Evolutionary conservation across 2,888 invertebrate species (phyloP), one percentile per base, ranked within the genome.

Genomic region (Cephus pulcher): DNA sequence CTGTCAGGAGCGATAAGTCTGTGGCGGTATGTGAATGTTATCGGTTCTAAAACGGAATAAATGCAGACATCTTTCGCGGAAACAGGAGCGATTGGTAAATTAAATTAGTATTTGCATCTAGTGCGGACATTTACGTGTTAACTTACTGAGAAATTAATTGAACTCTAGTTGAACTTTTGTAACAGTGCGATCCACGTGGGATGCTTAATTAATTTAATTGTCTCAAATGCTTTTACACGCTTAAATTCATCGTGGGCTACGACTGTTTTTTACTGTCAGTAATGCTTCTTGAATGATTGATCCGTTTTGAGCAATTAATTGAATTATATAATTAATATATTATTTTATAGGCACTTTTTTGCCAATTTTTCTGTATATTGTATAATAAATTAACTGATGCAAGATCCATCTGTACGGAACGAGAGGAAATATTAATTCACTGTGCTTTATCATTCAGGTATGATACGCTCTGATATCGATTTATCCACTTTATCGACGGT

Each of bases 121-220:
- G 56, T 2, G 9, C 56, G 23, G 56, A 23, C 56, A 1, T 56
- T 56, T 56, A 77, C 75, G n/a, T 32, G 37, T 34, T 32, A 69
- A 56, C 73, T 69, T 85, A 82, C 85, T 76, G 37, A 79, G 83
- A 85, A 84, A 77, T 82, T 82, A 75, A 83, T 83, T 83, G 75
- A 84, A 78, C 81, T 79, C 77, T 81, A 84, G 82, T 84, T 84
- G 82, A 84, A 82, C 80, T 78, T 82, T 74, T 37, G 78, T 15
- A 2, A 80, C 77, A 76, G 71, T 82, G 76, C 80, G 73, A 34
- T 33, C 32, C 40, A 75, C 82, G 82, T 80, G 76, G 74, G 75
- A 40, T 35, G 78, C 68, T 73, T 77, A 69, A 69, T 23, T 56
- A 23, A 56, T 56, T 56, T 56, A 56, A 56, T 56, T 23, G 23